These are phyloP conservation scores for Nomada hirtipes DNA, from an alignment of 2,888 invertebrate genomes.

Conservation along the genomic window DNA sequence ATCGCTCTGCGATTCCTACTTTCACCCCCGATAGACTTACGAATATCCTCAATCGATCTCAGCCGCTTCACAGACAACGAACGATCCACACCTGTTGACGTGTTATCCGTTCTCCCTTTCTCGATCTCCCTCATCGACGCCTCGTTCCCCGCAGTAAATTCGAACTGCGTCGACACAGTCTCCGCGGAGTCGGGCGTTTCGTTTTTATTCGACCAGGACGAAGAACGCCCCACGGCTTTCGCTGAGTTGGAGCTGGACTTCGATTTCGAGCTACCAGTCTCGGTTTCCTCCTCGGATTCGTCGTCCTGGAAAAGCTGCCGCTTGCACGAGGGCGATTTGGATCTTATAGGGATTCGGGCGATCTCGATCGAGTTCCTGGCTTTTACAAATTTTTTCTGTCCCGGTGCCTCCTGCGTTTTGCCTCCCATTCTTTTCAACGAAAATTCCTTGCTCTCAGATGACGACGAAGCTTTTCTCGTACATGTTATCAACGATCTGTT, in stretches of 20 bases:
- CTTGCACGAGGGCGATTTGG: slow-evolving; percentile 64
- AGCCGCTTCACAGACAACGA: slow-evolving; percentile 49
- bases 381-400: slow-evolving; percentile 20
- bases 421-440: background rate
- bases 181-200: background rate
- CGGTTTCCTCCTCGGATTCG: slow-evolving; percentile 25
- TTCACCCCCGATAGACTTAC: slow-evolving; percentile 67
- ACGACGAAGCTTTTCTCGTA: slow-evolving; percentile 4
- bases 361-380: slow-evolving; percentile 30
- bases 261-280: slow-evolving; percentile 3
- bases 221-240: background rate
- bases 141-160: background rate
- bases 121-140: background rate
- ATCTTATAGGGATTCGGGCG: slow-evolving; percentile 1
- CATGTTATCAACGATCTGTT: background rate
- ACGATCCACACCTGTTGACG: slow-evolving; percentile 29
- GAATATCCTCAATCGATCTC: slow-evolving; percentile 76
- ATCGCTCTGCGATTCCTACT: background rate
- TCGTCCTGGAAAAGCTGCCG: slow-evolving; percentile 67
- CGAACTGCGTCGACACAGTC: background rate
- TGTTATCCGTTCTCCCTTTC: background rate
- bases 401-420: background rate
- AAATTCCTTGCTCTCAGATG: background rate
- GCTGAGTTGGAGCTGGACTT: background rate
- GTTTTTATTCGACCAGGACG: background rate